Evolutionary conservation across 2,113 vertebrate species (phyloP).

Genomic region (Sinocyclocheilus anshuiensis): DNA sequence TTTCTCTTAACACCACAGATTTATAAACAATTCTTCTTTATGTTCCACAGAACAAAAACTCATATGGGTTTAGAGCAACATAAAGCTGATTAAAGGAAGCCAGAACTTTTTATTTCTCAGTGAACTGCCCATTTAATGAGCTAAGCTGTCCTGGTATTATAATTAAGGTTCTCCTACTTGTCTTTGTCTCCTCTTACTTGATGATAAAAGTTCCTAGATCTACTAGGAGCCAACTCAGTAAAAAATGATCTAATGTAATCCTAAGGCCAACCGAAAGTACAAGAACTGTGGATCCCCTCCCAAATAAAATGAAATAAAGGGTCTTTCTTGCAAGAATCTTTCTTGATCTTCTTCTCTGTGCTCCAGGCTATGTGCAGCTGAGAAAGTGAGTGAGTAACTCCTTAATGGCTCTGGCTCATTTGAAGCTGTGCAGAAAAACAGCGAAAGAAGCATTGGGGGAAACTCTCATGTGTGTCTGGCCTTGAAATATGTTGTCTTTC

Average conservation of each 20-base stretch:
- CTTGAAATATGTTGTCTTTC: conserved; percentile 38
- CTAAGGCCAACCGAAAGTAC: conserved; percentile 10
- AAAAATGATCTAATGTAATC: conserved; percentile 54
- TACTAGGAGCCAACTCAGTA: not conserved
- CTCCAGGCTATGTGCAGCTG: conserved; percentile 51
- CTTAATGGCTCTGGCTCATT: conserved; percentile 59
- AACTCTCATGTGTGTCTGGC: conserved; percentile 50
- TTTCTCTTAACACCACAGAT: not conserved
- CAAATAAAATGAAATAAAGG: conserved; percentile 62
- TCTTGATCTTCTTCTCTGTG: conserved; percentile 58
- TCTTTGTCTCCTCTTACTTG: not conserved
- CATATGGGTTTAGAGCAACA: not conserved
- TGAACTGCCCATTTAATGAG: not conserved
- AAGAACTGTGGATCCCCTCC: conserved; percentile 46
- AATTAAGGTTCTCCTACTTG: not conserved
- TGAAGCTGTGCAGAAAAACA: conserved; percentile 53
- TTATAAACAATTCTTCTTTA: not conserved
- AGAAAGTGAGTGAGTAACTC: conserved; percentile 37
- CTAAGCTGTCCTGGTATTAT: not conserved
- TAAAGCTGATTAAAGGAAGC: not conserved
- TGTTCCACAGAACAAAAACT: not conserved
- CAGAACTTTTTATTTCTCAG: not conserved
- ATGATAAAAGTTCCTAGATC: conserved; percentile 2
- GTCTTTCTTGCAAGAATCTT: conserved; percentile 40
- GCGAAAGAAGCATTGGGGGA: conserved; percentile 36